Base-by-base conservation (phyloP, 2,888 invertebrate genomes). In the Chloroclystis v-ata region DNA sequence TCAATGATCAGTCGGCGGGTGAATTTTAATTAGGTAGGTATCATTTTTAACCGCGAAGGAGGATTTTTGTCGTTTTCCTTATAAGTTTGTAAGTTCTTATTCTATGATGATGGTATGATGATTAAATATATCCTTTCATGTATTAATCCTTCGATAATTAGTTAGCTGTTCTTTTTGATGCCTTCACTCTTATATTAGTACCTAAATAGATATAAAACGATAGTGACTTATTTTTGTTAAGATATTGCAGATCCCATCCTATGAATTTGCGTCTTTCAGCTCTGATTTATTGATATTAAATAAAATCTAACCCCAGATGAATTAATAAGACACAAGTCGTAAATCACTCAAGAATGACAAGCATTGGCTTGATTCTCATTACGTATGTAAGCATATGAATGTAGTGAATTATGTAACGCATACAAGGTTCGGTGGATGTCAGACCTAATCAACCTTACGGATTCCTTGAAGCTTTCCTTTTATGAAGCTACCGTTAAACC, bases 1-100 rank as follows among this genome's bases (percentile, higher is more conserved):
- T 57, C 48, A 52, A 54, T 52, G 56, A 38, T 47, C 25, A 29
- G 33, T 12, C 49, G 44, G 38, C 30, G 37, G 39, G 8, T 30
- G 52, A 52, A 55, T 52, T 47, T 43, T 46, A 52, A 49, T 41
- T 39, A n/a, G 32, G 16, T 8, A 16, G 2, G 13, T 12, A 14
- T 30, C 14, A 14, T 33, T 33, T 30, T 33, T 33, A 1, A 20
- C 20, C 20, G 20, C 2, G 20, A 20, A 6, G 16, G 16, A 5
- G 1, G 5, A 1, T 13, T n/a, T 33, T 33, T n/a, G 2, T n/a
- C 1, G 32, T 14, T 16, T 33, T 33, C 12, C 6, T 1, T 13
- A 3, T 4, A 10, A 2, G 16, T n/a, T 33, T 30, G 13, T 1
- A 30, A 1, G 30, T 5, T 16, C 5, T n/a, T 32, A n/a, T 16